Conservation (phyloP, 1,140 invertebrate genomes). For the Rhynchophorus ferrugineus region DNA sequence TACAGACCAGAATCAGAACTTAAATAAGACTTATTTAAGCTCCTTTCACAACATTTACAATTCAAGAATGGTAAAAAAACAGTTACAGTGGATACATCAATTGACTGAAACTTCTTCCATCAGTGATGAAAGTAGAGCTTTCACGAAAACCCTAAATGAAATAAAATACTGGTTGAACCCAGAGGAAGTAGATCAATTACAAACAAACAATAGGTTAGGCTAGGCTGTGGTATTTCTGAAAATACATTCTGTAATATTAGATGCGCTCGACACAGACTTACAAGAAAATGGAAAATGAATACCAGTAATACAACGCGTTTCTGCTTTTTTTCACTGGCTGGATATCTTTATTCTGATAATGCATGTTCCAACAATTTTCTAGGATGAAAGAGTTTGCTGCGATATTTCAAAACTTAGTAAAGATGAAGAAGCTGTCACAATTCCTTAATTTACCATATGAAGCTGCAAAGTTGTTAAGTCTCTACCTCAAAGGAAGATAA, state of each 20-base stretch:
- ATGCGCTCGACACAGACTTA: constrained; percentile 10
- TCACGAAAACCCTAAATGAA: too few relatives aligned
- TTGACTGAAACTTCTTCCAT: too few relatives aligned
- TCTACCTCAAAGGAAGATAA: constrained; percentile 20
- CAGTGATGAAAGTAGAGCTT: too few relatives aligned
- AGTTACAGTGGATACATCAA: too few relatives aligned
- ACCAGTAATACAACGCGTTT: constrained; percentile 15
- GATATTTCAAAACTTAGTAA: constrained; percentile 20
- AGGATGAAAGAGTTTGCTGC: constrained; percentile 11
- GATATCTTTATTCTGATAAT: constrained; percentile 16
- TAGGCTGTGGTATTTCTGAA: too few relatives aligned
- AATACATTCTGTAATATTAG: constrained; percentile 12
- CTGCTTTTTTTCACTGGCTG: constrained; percentile 11
- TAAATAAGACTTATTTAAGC: too few relatives aligned
- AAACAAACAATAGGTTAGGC: too few relatives aligned
- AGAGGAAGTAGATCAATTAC: too few relatives aligned
- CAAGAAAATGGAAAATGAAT: constrained; percentile 19
- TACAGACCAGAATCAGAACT: too few relatives aligned
- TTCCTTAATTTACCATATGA: constrained; percentile 17
- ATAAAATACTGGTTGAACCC: too few relatives aligned
- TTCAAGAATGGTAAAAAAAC: too few relatives aligned
- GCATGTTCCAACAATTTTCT: constrained; percentile 8
- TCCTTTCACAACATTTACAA: too few relatives aligned
- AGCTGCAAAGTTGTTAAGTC: constrained; percentile 22
- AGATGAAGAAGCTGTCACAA: constrained; percentile 13